Evolutionary conservation across 2,113 vertebrate species (phyloP), one percentile per base, ranked within the genome.

Genomic region (Paratilapia polleni): DNA sequence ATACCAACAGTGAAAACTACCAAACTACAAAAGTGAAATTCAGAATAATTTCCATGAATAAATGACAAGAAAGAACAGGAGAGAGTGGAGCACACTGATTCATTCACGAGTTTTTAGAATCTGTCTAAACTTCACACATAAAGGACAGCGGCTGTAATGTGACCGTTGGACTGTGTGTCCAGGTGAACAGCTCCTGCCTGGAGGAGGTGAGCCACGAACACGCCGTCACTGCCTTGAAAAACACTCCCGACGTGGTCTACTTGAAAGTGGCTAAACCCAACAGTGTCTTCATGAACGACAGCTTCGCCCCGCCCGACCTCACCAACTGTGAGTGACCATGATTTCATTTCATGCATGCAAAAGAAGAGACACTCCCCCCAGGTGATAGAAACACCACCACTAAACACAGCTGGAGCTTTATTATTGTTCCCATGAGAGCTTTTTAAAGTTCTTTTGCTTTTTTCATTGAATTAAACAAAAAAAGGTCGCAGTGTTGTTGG

Each of bases 171-270:
- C n/a, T n/a, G n/a, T n/a, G n/a, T 26, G 13, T 28, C 43, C 87
- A 99, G 98, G 98, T 99, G 83, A 99, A 99, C 93, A 97, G 94
- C 47, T 95, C 96, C 49, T 97, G 97, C 77, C 97, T 99, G 92
- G 98, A 99, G 95, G 98, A 99, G 94, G 98, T 99, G 95, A 98
- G 95, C 92, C 98, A 99, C 52, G 98, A 99, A 95, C 97, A 98
- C 91, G 98, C 98, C 78, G 98, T 99, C 94, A 98, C 98, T 83
- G 98, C 98, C 95, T 96, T 99, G 97, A 99, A 99, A 95, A 99
- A 99, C 89, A 99, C 98, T 10, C 97, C 97, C 12, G 98, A 99
- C 78, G 98, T 98, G 88, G 98, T 99, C 83, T 98, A 97, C 94
- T 93, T 99, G 93, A 99, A 98, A 94, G 98, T 99, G 89, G 97